Conservation (phyloP, 2,113 vertebrate species). For the Rissa tridactyla region DNA sequence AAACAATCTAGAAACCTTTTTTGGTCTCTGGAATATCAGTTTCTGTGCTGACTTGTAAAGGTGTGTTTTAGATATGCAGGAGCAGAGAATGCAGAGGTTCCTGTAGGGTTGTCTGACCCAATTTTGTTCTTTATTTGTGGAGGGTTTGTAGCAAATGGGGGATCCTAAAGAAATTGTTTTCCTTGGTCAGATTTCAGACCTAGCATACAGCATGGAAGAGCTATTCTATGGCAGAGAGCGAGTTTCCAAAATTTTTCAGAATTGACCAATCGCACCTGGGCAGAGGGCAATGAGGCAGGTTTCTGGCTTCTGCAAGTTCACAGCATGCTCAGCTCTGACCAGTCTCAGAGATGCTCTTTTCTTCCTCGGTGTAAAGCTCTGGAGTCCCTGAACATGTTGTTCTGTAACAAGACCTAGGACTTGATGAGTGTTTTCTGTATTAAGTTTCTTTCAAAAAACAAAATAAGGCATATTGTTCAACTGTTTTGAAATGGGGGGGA, state of each 20-base stretch:
- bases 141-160: neutral
- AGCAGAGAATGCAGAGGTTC: neutral
- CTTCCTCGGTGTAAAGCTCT: neutral
- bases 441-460: neutral
- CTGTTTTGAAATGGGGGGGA: neutral
- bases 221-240: neutral
- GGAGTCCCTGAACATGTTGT: neutral
- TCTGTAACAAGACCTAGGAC: neutral
- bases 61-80: neutral
- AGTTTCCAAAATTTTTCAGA: neutral
- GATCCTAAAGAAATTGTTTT: neutral
- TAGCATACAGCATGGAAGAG: neutral
- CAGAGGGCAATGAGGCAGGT: neutral
- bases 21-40: neutral
- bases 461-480: neutral
- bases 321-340: neutral
- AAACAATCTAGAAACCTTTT: neutral
- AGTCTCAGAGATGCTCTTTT: neutral
- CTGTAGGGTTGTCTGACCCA: neutral
- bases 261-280: neutral
- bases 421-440: neutral
- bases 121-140: neutral
- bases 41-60: neutral
- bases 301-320: neutral
- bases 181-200: neutral